phyloP scores from a whole-genome alignment of 2,113 vertebrate genomes.

The Ammodramus savannarum region DNA sequence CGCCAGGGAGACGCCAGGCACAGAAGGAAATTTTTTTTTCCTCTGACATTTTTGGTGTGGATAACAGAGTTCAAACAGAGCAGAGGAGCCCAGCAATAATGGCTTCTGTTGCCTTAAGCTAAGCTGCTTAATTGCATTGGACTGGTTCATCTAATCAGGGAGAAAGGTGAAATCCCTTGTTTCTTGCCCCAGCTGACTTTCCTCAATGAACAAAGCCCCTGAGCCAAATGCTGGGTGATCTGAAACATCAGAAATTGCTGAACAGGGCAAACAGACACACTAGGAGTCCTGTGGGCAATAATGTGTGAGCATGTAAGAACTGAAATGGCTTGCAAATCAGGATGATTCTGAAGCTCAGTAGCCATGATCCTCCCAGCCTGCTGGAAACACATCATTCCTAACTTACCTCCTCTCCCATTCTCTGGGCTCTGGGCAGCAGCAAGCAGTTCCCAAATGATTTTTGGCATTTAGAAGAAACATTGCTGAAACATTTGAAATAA shows the following conservation, averaged over 20 bases:
- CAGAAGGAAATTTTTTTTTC: slow-evolving; percentile 7
- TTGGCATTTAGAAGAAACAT: neutral
- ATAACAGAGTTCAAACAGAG: slow-evolving; percentile 44
- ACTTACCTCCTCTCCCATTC: neutral
- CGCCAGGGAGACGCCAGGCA: slow-evolving; percentile 23
- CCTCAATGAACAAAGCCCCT: neutral
- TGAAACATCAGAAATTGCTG: neutral
- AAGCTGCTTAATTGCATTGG: slow-evolving; percentile 36
- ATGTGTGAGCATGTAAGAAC: rapidly evolving
- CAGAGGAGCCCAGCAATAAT: neutral
- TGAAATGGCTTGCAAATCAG: neutral
- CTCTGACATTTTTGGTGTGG: neutral
- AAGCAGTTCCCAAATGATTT: neutral
- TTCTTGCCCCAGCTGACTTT: neutral
- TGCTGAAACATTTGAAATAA: neutral
- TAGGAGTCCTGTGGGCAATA: neutral
- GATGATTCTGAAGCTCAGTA: neutral
- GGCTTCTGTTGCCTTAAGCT: slow-evolving; percentile 49
- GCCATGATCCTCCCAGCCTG: neutral
- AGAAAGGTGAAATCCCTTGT: slow-evolving; percentile 24
- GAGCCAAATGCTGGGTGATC: neutral
- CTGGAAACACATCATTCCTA: neutral
- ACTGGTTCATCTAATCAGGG: slow-evolving; percentile 7
- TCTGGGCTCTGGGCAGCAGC: neutral
- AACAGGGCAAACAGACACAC: neutral